Conservation (phyloP, 92 coral and sea anemone genomes). For the Bergia puertoricense region DNA sequence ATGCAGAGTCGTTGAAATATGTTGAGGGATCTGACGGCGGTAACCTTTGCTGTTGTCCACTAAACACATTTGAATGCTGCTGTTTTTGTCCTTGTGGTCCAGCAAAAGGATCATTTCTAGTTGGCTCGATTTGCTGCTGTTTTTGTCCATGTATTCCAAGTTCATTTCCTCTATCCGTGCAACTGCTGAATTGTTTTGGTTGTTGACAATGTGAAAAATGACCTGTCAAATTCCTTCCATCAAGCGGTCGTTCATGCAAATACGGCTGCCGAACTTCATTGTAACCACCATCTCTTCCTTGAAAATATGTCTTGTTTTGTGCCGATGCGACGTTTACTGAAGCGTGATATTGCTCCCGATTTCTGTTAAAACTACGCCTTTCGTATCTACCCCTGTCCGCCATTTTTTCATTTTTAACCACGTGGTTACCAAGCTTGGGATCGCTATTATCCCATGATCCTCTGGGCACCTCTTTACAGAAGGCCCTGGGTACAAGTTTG, state of each 20-base stretch:
- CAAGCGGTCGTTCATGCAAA: not conserved
- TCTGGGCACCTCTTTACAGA: not conserved
- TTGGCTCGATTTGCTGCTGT: not conserved
- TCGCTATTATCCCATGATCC: slow-evolving; percentile 15
- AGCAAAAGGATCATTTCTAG: not conserved
- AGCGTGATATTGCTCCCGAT: not conserved
- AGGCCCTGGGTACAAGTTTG: slow-evolving; percentile 1
- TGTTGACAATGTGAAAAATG: not conserved
- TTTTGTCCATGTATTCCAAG: not conserved
- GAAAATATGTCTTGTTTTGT: not conserved
- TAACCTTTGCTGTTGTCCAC: not conserved
- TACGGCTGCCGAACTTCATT: not conserved
- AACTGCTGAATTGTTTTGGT: not conserved
- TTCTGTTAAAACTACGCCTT: slow-evolving; percentile 10
- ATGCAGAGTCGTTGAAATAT: not conserved
- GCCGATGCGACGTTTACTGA: not conserved
- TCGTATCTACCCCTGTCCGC: slow-evolving; percentile 11
- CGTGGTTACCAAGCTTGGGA: slow-evolving; percentile 27
- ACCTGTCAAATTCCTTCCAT: not conserved
- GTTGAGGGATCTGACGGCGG: not conserved
- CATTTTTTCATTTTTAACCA: slow-evolving; percentile 11
- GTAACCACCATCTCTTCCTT: not conserved
- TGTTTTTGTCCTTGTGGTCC: not conserved
- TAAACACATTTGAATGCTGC: not conserved
- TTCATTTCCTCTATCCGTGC: not conserved